Evolutionary conservation across 2,888 invertebrate genomes (phyloP).

Genomic region (Drosophila acutilabella): DNA sequence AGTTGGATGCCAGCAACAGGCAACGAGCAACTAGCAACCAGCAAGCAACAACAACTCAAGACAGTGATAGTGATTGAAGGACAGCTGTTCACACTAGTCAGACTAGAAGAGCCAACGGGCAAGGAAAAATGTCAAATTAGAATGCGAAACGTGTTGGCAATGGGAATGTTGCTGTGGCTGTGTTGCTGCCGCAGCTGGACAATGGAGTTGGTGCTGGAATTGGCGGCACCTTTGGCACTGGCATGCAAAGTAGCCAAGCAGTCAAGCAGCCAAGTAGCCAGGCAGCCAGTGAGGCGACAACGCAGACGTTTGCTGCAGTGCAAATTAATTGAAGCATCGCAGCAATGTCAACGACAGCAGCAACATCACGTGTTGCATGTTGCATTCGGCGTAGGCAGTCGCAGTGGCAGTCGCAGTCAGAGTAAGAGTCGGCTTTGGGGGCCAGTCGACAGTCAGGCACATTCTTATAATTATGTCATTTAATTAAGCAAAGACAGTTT

Average conservation of each 20-base stretch:
- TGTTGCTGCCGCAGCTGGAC: conserved; percentile 54
- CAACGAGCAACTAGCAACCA: conserved; percentile 40
- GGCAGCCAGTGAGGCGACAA: conserved; percentile 54
- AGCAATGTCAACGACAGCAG: conserved; percentile 77
- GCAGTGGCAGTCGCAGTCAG: conserved; percentile 17
- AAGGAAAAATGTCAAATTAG: conserved; percentile 81
- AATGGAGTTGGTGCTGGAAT: conserved; percentile 59
- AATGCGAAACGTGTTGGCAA: conserved; percentile 82
- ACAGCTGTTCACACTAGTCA: conserved; percentile 80
- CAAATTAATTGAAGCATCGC: conserved; percentile 82
- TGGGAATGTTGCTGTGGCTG: conserved; percentile 50
- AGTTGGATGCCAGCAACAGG: conserved; percentile 71
- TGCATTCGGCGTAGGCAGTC: conserved; percentile 75
- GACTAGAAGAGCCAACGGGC: conserved; percentile 31
- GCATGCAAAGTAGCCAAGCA: conserved; percentile 74
- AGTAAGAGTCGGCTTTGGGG: conserved; percentile 54
- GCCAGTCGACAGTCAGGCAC: conserved; percentile 66
- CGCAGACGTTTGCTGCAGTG: conserved; percentile 63
- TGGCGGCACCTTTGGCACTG: conserved; percentile 78
- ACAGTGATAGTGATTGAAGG: conserved; percentile 81
- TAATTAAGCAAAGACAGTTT: conserved; percentile 83
- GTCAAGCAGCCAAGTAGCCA: conserved; percentile 9
- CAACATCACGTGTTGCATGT: conserved; percentile 82
- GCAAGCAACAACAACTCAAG: conserved; percentile 48
- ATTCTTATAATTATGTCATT: conserved; percentile 85